Conservation (phyloP, 2,888 invertebrate species). For the Mythimna pallens region DNA sequence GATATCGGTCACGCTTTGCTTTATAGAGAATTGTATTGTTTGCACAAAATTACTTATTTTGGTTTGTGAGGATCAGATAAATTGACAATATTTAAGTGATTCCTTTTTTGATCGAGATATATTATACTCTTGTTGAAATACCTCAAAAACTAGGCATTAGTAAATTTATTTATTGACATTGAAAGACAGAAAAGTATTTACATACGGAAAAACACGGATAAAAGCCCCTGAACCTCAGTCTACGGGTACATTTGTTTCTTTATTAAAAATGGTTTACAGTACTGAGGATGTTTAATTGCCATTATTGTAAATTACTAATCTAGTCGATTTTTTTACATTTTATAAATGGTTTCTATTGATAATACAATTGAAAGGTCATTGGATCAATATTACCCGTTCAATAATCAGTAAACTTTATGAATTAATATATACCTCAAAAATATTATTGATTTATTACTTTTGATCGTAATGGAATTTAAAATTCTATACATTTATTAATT, state of each 20-base stretch:
- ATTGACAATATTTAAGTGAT: neutral
- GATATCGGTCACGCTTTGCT: conserved; percentile 28
- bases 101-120: neutral
- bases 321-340: conserved; percentile 43
- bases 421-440: conserved; percentile 56
- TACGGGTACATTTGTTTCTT: conserved; percentile 29
- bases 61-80: neutral
- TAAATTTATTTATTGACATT: conserved; percentile 20
- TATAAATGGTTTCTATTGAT: conserved; percentile 29
- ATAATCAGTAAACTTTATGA: conserved; percentile 46
- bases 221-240: conserved; percentile 46
- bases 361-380: conserved; percentile 40
- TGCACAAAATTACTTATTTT: neutral
- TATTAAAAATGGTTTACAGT: conserved; percentile 32
- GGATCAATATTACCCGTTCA: conserved; percentile 41
- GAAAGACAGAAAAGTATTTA: conserved; percentile 11
- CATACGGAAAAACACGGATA: neutral
- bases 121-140: neutral
- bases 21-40: neutral
- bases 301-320: conserved; percentile 37
- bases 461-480: conserved; percentile 55
- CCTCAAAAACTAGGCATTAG: neutral
- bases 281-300: conserved; percentile 33
- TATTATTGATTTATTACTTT: conserved; percentile 56
- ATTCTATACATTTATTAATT: conserved; percentile 46